Conservation (phyloP, 1,140 invertebrate genomes). For the Laupala kohalensis region DNA sequence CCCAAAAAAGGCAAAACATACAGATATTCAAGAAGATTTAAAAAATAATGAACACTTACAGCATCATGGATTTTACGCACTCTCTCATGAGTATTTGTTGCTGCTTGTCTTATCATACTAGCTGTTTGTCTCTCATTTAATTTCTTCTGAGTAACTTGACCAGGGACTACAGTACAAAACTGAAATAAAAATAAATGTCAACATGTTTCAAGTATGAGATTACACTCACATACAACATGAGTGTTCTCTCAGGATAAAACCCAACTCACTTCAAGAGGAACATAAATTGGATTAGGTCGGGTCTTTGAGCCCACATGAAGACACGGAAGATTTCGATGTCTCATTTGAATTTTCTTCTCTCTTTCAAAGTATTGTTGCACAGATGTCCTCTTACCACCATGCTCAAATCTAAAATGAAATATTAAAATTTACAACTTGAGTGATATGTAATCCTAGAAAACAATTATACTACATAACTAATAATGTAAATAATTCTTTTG, state of each 20-base stretch:
- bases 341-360: conserved; percentile 32
- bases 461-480: too few species aligned
- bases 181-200: background rate
- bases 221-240: too few species aligned
- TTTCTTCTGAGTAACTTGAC: conserved; percentile 41
- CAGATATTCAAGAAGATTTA: too few species aligned
- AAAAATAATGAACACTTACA: background rate
- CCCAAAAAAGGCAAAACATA: too few species aligned
- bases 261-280: conserved; percentile 40
- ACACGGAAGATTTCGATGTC: conserved; percentile 41
- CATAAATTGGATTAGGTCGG: conserved; percentile 35
- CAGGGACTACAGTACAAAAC: conserved; percentile 27
- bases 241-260: too few species aligned
- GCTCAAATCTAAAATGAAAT: background rate
- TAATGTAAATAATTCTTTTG: too few species aligned
- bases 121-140: conserved; percentile 42
- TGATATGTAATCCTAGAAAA: too few species aligned
- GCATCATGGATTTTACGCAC: conserved; percentile 46
- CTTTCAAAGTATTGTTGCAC: conserved; percentile 36
- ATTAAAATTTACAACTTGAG: too few species aligned
- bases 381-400: conserved; percentile 25
- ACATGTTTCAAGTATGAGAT: background rate
- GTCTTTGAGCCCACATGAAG: conserved; percentile 40
- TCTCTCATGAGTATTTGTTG: conserved; percentile 40
- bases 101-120: conserved; percentile 47